Conservation (phyloP, 2,888 invertebrate species). For the Limnephilus auricula region DNA sequence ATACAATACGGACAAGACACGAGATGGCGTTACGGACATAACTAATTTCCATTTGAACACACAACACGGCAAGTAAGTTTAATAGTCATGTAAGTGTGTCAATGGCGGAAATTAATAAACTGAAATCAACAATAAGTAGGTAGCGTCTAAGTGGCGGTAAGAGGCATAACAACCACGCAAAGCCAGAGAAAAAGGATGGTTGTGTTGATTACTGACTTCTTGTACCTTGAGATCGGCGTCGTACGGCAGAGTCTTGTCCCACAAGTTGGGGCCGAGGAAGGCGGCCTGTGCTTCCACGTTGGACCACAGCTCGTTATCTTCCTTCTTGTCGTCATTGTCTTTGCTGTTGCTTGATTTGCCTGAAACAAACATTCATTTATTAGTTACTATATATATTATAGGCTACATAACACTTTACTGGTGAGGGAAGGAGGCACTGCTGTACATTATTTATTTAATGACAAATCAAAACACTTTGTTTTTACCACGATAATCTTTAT, state of each 20-base stretch:
- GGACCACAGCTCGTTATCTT: slow-evolving; percentile 90
- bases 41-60: slow-evolving; percentile 22
- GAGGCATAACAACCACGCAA: slow-evolving; percentile 68
- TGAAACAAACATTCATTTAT: slow-evolving; percentile 68
- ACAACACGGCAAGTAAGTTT: slow-evolving; percentile 35
- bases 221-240: slow-evolving; percentile 97
- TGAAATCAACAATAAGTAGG: background rate
- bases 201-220: slow-evolving; percentile 79
- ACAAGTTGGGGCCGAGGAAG: slow-evolving; percentile 96
- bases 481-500: too few species aligned
- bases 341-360: slow-evolving; percentile 81
- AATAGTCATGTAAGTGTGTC: slow-evolving; percentile 53
- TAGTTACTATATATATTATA: background rate
- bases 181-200: slow-evolving; percentile 74
- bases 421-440: too few species aligned
- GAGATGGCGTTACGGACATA: slow-evolving; percentile 6
- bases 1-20: slow-evolving; percentile 38
- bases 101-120: slow-evolving; percentile 50
- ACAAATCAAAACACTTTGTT: too few species aligned
- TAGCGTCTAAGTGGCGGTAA: slow-evolving; percentile 28
- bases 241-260: slow-evolving; percentile 95
- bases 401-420: too few species aligned
- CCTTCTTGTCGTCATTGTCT: slow-evolving; percentile 85
- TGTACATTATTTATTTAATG: too few species aligned
- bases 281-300: slow-evolving; percentile 95